Evolutionary conservation across 1,140 invertebrate genomes (phyloP), one percentile per base, ranked within the genome.

Genomic region (Drosophila ercepeae): DNA sequence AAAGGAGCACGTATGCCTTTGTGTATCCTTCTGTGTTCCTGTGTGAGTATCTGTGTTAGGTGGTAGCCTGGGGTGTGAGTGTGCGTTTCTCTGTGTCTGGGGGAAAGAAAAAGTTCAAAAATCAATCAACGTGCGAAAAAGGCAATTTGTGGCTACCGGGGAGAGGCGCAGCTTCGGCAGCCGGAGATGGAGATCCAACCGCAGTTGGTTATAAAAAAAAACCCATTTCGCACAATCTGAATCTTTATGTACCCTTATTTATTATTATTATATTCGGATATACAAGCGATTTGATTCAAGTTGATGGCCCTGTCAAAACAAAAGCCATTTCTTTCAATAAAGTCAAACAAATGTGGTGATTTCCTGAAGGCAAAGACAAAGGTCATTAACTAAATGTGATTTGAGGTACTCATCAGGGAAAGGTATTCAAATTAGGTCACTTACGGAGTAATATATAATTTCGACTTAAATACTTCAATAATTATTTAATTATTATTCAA

Each of bases 91-190:
- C 51, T 48, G 49, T 11, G 55, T 61, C 51, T 67, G 44, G 49
- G 49, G 46, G 13, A 58, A 60, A 81, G 52, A 69, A 81, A 81
- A 81, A 82, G 60, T 81, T 81, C 57, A 73, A 86, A 83, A 84
- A 84, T 84, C 79, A 84, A 84, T 84, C 79, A 84, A 84, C 68
- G 81, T 84, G 79, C 81, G 79, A 84, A 84, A 84, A 86, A 84
- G 81, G 76, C 79, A 84, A 84, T 84, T 84, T 84, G 79, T 57
- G 81, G 79, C 49, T 69, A 29, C 50, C 53, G 57, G 45, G 44
- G 57, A 59, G 57, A 51, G 46, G 46, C 41, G 44, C 36, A 42
- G 42, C 32, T 36, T 42, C 58, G 34, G 46, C n/a, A 64, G 25
- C 4, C 59, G 49, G 19, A 16, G 19, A 58, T 2, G 36, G 36